A percentile compares a stretch with the other conserved stretches of the same genome.
Evolutionary conservation across 2,888 invertebrate genomes (phyloP).

Genomic region (Eupithecia dodoneata): DNA sequence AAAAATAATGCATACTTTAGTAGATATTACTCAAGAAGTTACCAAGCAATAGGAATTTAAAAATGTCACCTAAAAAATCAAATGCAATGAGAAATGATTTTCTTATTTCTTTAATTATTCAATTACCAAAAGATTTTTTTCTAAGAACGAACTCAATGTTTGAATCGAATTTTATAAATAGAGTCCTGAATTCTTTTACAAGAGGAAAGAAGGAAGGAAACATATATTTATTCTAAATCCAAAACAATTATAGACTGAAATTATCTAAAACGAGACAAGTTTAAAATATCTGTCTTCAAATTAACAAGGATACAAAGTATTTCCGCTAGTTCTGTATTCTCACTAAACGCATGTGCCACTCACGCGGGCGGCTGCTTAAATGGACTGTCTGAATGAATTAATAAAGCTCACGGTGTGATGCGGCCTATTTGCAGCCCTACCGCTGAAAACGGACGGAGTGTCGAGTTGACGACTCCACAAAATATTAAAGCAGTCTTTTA

Average conservation of each 20-base stretch:
- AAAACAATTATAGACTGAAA: slow-evolving; percentile 38
- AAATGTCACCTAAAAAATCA: neutral
- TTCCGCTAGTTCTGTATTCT: slow-evolving; percentile 67
- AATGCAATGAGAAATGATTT: neutral
- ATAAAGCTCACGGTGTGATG: slow-evolving; percentile 59
- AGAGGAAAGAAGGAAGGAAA: slow-evolving; percentile 10
- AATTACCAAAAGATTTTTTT: neutral
- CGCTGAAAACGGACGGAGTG: slow-evolving; percentile 57
- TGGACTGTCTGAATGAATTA: slow-evolving; percentile 81
- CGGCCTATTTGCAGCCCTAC: slow-evolving; percentile 62
- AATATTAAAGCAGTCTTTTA: slow-evolving; percentile 62
- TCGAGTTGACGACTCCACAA: slow-evolving; percentile 50
- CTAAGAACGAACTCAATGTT: neutral
- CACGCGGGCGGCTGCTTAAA: slow-evolving; percentile 62
- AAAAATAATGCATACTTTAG: neutral
- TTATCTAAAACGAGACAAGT: slow-evolving; percentile 54
- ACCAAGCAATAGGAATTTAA: neutral
- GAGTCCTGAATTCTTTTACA: neutral
- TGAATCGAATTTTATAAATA: neutral
- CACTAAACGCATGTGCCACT: slow-evolving; percentile 64
- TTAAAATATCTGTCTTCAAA: slow-evolving; percentile 63
- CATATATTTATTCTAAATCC: slow-evolving; percentile 9
- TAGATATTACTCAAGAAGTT: neutral
- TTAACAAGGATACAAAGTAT: slow-evolving; percentile 70
- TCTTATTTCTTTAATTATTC: neutral